Conservation (phyloP, 2,797 vertebrate species). For the Eupleurogrammus muticus region DNA sequence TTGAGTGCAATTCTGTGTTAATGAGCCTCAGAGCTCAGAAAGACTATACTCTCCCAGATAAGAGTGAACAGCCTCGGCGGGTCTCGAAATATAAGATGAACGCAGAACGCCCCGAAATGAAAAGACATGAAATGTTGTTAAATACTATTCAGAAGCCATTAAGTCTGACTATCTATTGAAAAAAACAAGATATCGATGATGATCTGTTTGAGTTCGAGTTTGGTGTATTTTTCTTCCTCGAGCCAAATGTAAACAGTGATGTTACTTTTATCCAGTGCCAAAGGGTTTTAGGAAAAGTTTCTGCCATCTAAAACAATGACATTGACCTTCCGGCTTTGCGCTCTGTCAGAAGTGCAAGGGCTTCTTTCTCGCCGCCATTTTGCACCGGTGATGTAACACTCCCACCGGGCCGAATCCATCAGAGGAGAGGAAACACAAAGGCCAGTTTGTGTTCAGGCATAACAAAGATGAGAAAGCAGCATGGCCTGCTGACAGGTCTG, state of each 20-base stretch:
- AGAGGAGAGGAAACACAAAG: slow-evolving; percentile 26
- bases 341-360: neutral
- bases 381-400: slow-evolving; percentile 34
- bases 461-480: neutral
- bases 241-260: neutral
- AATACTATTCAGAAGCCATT: neutral
- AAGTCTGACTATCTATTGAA: no score
- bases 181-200: neutral
- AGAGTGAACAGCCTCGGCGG: slow-evolving; percentile 15
- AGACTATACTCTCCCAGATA: slow-evolving; percentile 29
- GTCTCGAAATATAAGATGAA: slow-evolving; percentile 35
- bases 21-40: slow-evolving; percentile 57
- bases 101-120: neutral
- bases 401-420: slow-evolving; percentile 37
- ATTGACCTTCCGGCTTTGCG: neutral
- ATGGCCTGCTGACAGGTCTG: neutral
- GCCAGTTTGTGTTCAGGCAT: neutral
- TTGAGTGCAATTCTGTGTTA: slow-evolving; percentile 54
- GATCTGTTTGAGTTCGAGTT: neutral
- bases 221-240: neutral
- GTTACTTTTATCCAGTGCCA: neutral
- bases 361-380: slow-evolving; percentile 24
- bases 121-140: neutral
- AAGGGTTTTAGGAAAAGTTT: neutral
- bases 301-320: neutral